Conservation (phyloP, 2,797 vertebrate species). For the Pipistrellus pygmaeus region DNA sequence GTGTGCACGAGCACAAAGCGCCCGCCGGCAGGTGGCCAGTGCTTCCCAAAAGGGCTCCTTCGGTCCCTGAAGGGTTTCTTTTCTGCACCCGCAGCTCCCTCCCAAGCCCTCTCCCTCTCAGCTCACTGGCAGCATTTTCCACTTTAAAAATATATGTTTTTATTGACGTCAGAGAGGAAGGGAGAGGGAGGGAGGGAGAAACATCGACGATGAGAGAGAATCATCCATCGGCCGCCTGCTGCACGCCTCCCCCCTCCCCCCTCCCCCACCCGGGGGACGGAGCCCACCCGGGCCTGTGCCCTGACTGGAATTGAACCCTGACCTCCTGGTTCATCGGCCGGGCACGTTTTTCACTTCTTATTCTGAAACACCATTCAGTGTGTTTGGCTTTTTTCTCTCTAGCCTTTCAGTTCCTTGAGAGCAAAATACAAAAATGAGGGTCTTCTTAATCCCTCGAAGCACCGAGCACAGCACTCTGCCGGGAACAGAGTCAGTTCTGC, state of each 20-base stretch:
- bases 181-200: too few species aligned
- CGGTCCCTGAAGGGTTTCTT: conserved; percentile 72
- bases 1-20: conserved; percentile 63
- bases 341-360: neutral
- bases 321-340: too few species aligned
- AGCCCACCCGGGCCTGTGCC: too few species aligned
- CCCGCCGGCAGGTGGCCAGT: conserved; percentile 53
- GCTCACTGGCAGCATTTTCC: neutral
- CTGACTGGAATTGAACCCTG: too few species aligned
- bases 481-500: neutral
- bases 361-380: neutral
- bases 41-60: conserved; percentile 19
- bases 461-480: neutral
- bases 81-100: neutral
- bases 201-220: too few species aligned
- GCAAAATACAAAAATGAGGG: neutral
- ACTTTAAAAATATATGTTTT: neutral
- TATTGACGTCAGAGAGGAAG: too few species aligned
- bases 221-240: too few species aligned
- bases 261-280: too few species aligned
- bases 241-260: too few species aligned
- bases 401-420: neutral
- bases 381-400: neutral
- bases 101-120: neutral
- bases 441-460: conserved; percentile 2